Evolutionary conservation across 2,888 invertebrate species (phyloP).

Genomic region (Poecilobothrus nobilitatus): DNA sequence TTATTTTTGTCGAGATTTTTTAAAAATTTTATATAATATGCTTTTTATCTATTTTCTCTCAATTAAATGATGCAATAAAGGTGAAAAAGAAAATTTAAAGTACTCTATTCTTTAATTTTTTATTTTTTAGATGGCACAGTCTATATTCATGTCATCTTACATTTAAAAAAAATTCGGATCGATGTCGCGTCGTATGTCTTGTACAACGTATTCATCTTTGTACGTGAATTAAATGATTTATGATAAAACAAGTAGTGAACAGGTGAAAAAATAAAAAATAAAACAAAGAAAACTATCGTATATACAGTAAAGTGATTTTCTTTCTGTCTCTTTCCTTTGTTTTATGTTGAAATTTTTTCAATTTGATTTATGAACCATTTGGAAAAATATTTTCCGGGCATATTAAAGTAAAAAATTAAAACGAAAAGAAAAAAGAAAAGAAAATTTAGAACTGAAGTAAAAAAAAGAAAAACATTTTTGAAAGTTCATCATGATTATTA

Average conservation of each 20-base stretch:
- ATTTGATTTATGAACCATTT: not conserved
- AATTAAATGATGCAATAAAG: not conserved
- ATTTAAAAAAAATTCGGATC: too few relatives aligned
- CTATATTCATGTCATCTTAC: too few relatives aligned
- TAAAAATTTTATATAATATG: not conserved
- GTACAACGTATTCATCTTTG: not conserved
- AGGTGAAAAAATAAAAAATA: not conserved
- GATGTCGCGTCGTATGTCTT: too few relatives aligned
- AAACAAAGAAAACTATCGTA: too few relatives aligned
- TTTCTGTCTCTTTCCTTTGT: not conserved
- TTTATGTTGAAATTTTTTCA: not conserved
- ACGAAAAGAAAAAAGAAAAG: too few relatives aligned
- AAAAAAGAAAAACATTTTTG: too few relatives aligned
- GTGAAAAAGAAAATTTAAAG: not conserved
- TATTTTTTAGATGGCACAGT: too few relatives aligned
- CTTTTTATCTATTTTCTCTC: not conserved
- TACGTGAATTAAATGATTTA: not conserved
- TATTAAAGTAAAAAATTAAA: not conserved
- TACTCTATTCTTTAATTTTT: too few relatives aligned
- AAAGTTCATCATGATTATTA: not conserved
- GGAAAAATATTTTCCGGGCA: not conserved
- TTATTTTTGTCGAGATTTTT: not conserved
- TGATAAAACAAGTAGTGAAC: conserved; percentile 3
- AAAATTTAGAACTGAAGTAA: too few relatives aligned
- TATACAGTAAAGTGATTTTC: not conserved